These are phyloP conservation scores for Mus spicilegus DNA, from an alignment of 2,113 vertebrate species.

Conservation along the genomic window DNA sequence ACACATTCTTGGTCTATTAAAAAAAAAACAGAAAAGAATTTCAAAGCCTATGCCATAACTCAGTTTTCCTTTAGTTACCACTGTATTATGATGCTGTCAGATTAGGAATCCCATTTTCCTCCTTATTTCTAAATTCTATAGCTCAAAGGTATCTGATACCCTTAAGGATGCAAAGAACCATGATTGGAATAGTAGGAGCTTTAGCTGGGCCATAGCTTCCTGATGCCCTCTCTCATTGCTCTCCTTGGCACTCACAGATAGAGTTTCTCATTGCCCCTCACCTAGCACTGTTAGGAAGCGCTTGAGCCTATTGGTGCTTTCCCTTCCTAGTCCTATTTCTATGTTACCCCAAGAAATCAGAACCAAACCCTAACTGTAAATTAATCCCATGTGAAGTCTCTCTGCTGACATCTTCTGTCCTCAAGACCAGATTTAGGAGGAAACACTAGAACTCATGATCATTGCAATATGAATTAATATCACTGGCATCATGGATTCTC, in stretches of 20 bases:
- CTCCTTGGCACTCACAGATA: background rate
- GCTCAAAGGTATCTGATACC: background rate
- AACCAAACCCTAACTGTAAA: background rate
- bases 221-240: background rate
- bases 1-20: background rate
- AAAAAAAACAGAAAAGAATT: background rate
- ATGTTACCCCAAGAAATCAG: background rate
- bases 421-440: background rate
- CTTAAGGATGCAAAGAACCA: background rate
- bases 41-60: background rate
- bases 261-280: background rate
- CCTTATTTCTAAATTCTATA: slow-evolving; percentile 23
- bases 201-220: background rate
- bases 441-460: background rate
- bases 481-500: background rate
- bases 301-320: background rate
- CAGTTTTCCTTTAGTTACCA: background rate
- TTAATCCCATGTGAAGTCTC: background rate
- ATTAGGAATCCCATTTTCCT: background rate
- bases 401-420: background rate
- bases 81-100: background rate
- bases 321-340: background rate
- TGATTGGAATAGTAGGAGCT: background rate
- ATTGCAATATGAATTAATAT: background rate
- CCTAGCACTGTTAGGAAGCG: background rate